Conservation (phyloP, 2,113 vertebrate genomes). For the Bubalus kerabau region DNA sequence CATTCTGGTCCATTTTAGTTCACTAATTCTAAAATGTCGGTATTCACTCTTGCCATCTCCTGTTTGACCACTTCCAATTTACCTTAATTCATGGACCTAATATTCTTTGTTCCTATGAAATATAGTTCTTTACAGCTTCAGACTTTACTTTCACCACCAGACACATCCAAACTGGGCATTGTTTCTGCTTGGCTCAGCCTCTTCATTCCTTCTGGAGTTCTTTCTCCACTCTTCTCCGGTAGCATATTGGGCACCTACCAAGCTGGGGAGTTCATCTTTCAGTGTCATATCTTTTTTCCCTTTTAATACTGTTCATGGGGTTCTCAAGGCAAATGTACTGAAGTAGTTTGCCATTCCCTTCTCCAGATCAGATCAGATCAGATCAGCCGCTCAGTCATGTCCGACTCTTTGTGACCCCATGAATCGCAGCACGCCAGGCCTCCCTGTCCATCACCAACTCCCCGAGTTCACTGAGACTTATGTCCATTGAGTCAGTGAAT, state of each 20-base stretch:
- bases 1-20: not conserved
- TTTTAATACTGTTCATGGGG: not conserved
- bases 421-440: no score
- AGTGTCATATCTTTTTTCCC: not conserved
- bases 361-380: no score
- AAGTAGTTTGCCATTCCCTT: not conserved
- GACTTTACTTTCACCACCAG: not conserved
- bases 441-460: no score
- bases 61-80: not conserved
- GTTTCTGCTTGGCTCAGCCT: not conserved
- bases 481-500: no score
- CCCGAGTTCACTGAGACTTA: no score
- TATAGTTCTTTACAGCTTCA: not conserved
- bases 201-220: not conserved
- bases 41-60: not conserved
- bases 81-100: not conserved
- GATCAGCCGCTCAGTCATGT: no score
- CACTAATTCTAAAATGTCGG: not conserved
- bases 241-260: not conserved
- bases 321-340: not conserved
- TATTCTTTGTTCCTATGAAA: not conserved
- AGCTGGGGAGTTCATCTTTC: not conserved
- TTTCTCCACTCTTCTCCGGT: not conserved
- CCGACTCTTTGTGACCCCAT: accelerated
- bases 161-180: not conserved